Percentiles rank a stretch among this genome's conserved stretches.
phyloP scores from a whole-genome alignment of 2,888 invertebrate species.

The Aleiodes alternator region DNA sequence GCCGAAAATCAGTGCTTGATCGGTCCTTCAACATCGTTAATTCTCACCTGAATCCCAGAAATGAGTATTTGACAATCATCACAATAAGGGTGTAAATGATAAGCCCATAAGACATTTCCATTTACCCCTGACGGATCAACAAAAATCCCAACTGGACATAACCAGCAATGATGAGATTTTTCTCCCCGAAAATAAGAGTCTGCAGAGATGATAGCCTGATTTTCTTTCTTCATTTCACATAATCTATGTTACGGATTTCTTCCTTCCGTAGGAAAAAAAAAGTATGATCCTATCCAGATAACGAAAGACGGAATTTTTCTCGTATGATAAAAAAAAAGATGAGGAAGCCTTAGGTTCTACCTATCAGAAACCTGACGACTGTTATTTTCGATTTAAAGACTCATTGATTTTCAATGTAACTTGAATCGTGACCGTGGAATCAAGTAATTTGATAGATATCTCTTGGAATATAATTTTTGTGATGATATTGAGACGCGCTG shows the following conservation, averaged over 20 bases:
- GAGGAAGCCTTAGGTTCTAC: too few species aligned
- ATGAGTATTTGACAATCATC: neutral
- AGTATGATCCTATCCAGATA: conserved; percentile 23
- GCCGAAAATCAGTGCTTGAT: too few species aligned
- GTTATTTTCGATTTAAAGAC: too few species aligned
- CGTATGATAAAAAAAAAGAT: neutral
- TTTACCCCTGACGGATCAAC: neutral
- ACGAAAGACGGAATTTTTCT: conserved; percentile 6
- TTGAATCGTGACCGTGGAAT: neutral
- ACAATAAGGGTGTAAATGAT: neutral
- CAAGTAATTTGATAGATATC: conserved; percentile 13
- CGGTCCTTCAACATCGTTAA: too few species aligned
- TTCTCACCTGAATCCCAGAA: too few species aligned
- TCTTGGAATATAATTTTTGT: conserved; percentile 30
- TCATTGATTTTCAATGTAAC: too few species aligned
- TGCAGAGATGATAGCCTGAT: conserved; percentile 40
- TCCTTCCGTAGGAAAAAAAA: conserved; percentile 4
- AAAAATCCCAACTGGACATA: conserved; percentile 21
- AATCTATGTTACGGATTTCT: conserved; percentile 6
- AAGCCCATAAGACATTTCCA: neutral
- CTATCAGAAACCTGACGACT: too few species aligned
- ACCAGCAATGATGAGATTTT: conserved; percentile 48
- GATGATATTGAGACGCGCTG: conserved; percentile 33
- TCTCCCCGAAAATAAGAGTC: conserved; percentile 31
- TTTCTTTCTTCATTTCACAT: conserved; percentile 35